Conservation (phyloP, 2,888 invertebrate genomes). For the Drosophila prolongata region DNA sequence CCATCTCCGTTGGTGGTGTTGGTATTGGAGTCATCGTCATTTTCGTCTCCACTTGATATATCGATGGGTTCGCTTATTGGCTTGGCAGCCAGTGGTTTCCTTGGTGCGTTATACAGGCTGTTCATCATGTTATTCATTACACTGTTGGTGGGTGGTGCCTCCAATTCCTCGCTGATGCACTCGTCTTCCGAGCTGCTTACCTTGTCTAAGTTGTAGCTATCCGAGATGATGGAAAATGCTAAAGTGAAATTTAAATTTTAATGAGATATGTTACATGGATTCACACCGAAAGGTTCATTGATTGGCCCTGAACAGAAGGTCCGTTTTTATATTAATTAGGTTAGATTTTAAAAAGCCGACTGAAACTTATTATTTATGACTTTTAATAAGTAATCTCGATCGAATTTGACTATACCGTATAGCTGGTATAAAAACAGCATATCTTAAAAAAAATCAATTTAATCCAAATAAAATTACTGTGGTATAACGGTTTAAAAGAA, state of each 20-base stretch:
- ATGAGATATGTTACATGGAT: no score
- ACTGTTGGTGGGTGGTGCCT: constrained; percentile 55
- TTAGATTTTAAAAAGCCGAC: no score
- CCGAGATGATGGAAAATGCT: constrained; percentile 90
- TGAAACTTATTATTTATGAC: no score
- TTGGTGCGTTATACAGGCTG: constrained; percentile 84
- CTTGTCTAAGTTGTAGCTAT: constrained; percentile 87
- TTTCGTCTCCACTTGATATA: constrained; percentile 91
- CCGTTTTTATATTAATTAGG: no score
- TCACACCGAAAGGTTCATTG: no score
- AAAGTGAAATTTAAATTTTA: background rate
- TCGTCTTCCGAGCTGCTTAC: constrained; percentile 83
- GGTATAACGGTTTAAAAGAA: no score
- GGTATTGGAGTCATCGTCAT: constrained; percentile 85
- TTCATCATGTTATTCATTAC: constrained; percentile 83
- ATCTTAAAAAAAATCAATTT: no score
- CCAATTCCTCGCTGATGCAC: constrained; percentile 49
- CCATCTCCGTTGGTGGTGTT: constrained; percentile 51
- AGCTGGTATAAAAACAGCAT: no score
- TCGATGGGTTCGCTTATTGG: constrained; percentile 88
- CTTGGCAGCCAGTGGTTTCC: constrained; percentile 23
- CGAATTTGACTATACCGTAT: no score
- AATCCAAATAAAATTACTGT: no score
- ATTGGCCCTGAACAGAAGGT: no score
- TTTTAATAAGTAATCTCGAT: no score